These are phyloP conservation scores for Cinara cedri DNA, from an alignment of 2,888 invertebrate species.

Conservation along the genomic window DNA sequence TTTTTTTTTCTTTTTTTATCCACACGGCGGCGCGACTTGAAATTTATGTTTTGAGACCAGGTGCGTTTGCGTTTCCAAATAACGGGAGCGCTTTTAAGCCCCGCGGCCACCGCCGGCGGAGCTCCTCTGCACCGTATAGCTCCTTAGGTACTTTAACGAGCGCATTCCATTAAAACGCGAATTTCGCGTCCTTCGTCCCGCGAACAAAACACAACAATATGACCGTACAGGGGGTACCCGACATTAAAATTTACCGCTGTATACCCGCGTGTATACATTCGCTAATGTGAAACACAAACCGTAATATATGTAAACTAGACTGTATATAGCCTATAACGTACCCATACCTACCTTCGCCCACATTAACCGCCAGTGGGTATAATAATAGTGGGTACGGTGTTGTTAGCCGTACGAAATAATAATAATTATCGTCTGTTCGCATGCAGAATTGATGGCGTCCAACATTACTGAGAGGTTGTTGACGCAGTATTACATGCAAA, in stretches of 20 bases:
- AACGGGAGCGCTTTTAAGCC: constrained; percentile 47
- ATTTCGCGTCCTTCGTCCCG: constrained; percentile 35
- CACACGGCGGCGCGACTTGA: background rate
- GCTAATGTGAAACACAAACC: constrained; percentile 27
- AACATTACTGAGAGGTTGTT: constrained; percentile 69
- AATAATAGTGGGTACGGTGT: too few relatives aligned
- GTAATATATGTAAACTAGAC: constrained; percentile 36
- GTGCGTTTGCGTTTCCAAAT: constrained; percentile 42
- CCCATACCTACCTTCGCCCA: background rate
- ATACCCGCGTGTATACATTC: background rate
- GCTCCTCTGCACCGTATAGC: too few relatives aligned
- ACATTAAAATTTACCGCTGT: constrained; percentile 32
- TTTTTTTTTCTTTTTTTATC: background rate
- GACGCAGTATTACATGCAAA: constrained; percentile 70
- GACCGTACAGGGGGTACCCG: background rate
- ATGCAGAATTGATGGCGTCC: constrained; percentile 61
- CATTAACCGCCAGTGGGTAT: constrained; percentile 3
- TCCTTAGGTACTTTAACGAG: too few relatives aligned
- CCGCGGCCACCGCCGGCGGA: too few relatives aligned
- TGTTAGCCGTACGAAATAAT: too few relatives aligned
- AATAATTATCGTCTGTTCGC: background rate
- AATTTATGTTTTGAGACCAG: constrained; percentile 51
- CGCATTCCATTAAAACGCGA: constrained; percentile 48
- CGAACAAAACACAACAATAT: constrained; percentile 5
- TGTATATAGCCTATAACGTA: too few relatives aligned